Evolutionary conservation across 2,888 invertebrate species (phyloP), one percentile per base, ranked within the genome.

Genomic region (Schrankia costaestrigalis): DNA sequence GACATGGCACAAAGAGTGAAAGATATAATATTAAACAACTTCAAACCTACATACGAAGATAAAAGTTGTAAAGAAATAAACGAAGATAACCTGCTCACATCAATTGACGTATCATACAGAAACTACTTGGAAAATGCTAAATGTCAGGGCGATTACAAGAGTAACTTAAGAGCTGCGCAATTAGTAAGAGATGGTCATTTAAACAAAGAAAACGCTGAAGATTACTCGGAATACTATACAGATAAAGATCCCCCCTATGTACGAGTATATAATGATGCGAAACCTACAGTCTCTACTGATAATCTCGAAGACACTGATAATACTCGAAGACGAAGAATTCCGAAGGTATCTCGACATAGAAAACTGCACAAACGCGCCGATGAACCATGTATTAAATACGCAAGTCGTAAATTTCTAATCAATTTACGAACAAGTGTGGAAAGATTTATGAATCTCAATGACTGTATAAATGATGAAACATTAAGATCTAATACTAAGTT

Each of bases 401-500:
- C 44, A 3, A 38, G 13, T 26, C 38, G 40, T 3, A 43, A 46
- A 32, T 34, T 55, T 17, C 15, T 33, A 6, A 11, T 34, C 14
- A 25, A 35, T 17, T 26, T 57, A 3, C 30, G 46, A 19, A 29
- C 41, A n/a, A 34, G 41, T 3, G 41, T 57, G 21, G 37, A 55
- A 30, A 23, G 55, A 10, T 57, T 34, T 22, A 28, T 34, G 23
- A n/a, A 28, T 1, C 35, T 41, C 10, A 27, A 32, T 4, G 51
- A 55, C 26, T 57, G 58, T 32, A 11, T 41, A 37, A 9, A 37
- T 10, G 57, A 54, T 26, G 36, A 49, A 3, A 56, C 54, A 0
- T 23, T 49, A 7, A 40, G 54, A 41, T n/a, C n/a, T n/a, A n/a
- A n/a, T n/a, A n/a, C n/a, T n/a, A n/a, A n/a, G n/a, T n/a, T n/a